Base-by-base conservation (phyloP, 1,140 invertebrate genomes). In the Drosophila obscura region DNA sequence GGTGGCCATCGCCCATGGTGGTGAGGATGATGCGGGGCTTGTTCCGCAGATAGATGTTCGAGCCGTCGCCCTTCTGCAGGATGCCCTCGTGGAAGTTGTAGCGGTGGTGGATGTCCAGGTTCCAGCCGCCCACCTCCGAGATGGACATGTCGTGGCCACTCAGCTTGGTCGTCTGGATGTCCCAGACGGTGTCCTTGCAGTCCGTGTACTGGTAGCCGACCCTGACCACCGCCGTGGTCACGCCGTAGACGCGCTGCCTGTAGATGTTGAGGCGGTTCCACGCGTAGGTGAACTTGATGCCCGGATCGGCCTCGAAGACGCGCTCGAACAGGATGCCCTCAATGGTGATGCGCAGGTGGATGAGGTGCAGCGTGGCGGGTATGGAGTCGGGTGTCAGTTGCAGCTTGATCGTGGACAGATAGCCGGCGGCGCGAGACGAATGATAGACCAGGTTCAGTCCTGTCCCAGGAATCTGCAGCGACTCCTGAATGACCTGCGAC, bases 71-170 rank as follows among this genome's bases (percentile, higher is more conserved):
- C 91, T 99, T 99, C 92, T 99, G 98, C 1, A 99, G 93, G 71
- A 99, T 99, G 24, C 97, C 98, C 94, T 99, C 98, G 91, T 98
- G 97, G 94, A 98, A 98, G 91, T 99, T 99, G 92, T 99, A 99
- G 73, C 97, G 94, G 87, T 99, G 98, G 93, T 99, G 98, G 76
- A 99, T 98, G 90, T 99, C 97, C 56, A 99, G 92, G 92, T 99
- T 99, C 98, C 98, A 99, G 6, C 97, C 97, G 2, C 98, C 98
- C 19, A 99, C 96, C 91, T 98, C 97, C 0, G 97, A 98, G 39
- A 99, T 98, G 55, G 96, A 97, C 95, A 99, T 97, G 90, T 99
- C 98, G 88, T 98, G 97, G 3, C 98, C 98, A 80, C 97, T 97
- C 35, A 99, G 92, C 89, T 98, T 98, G 0, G 97, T 98, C 4